Base-by-base conservation (phyloP, 2,888 invertebrate species). In the Aromia moschata region DNA sequence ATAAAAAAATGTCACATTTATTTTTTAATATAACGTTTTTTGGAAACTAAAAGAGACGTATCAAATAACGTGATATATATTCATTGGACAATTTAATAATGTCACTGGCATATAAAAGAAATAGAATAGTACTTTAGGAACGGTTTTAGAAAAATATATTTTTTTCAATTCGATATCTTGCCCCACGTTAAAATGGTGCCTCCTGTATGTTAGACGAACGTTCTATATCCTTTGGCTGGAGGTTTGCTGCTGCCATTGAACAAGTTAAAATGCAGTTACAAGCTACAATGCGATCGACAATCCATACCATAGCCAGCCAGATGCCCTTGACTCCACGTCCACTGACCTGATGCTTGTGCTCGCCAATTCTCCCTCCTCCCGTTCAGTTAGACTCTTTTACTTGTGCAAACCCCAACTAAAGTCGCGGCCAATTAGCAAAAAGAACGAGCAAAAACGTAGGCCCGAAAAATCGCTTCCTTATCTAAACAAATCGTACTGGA, bases 241-340 rank as follows among this genome's bases (percentile, higher is more conserved):
- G 60, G 58, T 64, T 57, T 41, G 54, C 51, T 61, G 58, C 60
- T 61, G 60, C 64, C 59, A 62, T 60, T 64, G 58, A 60, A 62
- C 64, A 70, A 68, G 65, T 65, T 60, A 63, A 67, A 70, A 62
- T 70, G 70, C 69, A 71, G 71, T 67, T 70, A 62, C 67, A 71
- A 71, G 71, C 66, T 70, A 62, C 67, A 71, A 64, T 68, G 71
- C 74, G 74, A 74, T 74, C 74, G 74, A 74, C 74, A 76, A 76
- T 72, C 72, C 73, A 70, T 62, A 61, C 65, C 61, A 69, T 70
- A 72, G 72, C 70, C 69, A 74, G 74, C 75, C 69, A 70, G 77
- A 73, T 79, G 80, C 79, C 80, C 79, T 80, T 80, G 80, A 79
- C 79, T 80, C 73, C 70, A 67, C 78, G 80, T 80, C 77, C 79